Conservation (phyloP, 2,113 vertebrate species). For the Mohoua ochrocephala region DNA sequence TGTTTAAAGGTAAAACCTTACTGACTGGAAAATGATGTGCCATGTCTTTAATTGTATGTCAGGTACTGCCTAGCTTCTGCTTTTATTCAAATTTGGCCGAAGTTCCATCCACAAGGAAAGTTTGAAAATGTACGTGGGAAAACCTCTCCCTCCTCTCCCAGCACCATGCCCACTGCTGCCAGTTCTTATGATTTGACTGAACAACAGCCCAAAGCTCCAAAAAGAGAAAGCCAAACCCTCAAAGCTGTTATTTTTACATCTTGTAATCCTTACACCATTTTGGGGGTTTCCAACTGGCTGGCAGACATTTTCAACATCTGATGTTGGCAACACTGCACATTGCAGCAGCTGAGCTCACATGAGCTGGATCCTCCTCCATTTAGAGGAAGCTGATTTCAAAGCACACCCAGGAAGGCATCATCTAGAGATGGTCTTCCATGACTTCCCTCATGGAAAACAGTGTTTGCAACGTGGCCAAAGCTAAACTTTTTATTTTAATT, state of each 20-base stretch:
- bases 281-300: not conserved
- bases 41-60: not conserved
- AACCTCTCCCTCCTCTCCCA: not conserved
- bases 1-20: not conserved
- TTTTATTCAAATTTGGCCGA: not conserved
- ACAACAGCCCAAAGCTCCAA: not conserved
- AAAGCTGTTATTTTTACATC: not conserved
- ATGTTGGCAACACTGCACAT: not conserved
- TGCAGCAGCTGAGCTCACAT: not conserved
- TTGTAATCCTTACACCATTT: not conserved
- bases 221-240: not conserved
- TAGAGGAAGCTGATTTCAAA: not conserved
- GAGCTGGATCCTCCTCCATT: not conserved
- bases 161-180: not conserved
- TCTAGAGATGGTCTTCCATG: not conserved
- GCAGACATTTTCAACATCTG: not conserved
- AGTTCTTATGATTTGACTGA: not conserved
- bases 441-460: not conserved
- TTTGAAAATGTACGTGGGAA: not conserved
- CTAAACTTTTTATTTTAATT: not conserved
- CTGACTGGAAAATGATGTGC: not conserved
- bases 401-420: not conserved
- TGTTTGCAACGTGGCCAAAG: not conserved
- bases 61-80: not conserved
- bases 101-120: not conserved